Evolutionary conservation across 37 sponge, comb jelly and placozoan species (phyloP), one percentile per base, ranked within the genome.

Genomic region (Eunapius fragilis): DNA sequence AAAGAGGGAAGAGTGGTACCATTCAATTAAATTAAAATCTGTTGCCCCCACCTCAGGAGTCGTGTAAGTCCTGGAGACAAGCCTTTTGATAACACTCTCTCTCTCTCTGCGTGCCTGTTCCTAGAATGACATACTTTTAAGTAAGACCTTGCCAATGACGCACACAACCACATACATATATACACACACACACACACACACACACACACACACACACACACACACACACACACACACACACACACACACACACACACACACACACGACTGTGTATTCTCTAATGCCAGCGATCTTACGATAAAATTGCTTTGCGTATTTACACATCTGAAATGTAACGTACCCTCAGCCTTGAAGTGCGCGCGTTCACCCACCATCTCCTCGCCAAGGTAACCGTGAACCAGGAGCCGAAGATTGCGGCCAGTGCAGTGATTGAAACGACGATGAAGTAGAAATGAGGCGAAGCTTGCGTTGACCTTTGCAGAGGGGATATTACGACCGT

Each of bases 381-480:
- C 45, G 90, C 22, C 68, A 91, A 88, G 76, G 82, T 94, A 50
- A 91, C 38, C 25, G 79, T 27, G 41, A 91, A 88, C 95, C 95
- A 94, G 0, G 82, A 45, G 14, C 92, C 68, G 35, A 92, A 91
- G 41, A 94, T 73, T 0, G 89, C 41, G 50, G 89, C 72, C 0
- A 94, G 92, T 19, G 91, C 71, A n/a, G 83, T 86, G 81, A 94
- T 91, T 0, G 95, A 89, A 74, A 91, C 85, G 58, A 94, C 86
- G 0, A 94, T 86, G 86, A 94, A 94, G 38, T 91, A 91, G 86
- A 94, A 94, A n/a, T 91, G 91, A 19, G 71, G 86, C 0, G 86
- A 68, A 0, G 72, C 71, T 33, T n/a, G 80, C 24, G 69, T 25
- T 0, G 24, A 48, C 25, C 67, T 58, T 80, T 67, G 28, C 27